Base-by-base conservation (phyloP, 2,113 vertebrate species). In the Tapirus terrestris region DNA sequence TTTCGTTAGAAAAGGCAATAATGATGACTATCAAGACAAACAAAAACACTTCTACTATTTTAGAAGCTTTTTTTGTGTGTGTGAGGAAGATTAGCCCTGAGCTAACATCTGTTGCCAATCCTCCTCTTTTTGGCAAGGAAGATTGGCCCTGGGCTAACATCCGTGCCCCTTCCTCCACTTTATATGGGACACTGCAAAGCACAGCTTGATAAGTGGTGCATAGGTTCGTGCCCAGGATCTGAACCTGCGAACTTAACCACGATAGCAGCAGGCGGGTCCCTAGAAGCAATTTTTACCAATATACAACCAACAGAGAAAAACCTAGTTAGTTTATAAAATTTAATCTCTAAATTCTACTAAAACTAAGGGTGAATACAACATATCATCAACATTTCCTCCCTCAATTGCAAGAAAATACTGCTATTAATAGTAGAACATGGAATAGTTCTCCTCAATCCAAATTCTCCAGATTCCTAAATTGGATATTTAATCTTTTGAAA, bases 331-430 rank as follows among this genome's bases (percentile, higher is more conserved):
- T 5, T 53, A 79, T 73, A 90, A 96, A 80, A 39, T 67, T 82
- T 39, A 67, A 14, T 91, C 6, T 27, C 33, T 61, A 53, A 96
- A 56, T 75, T 95, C 20, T 39, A 68, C 23, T 92, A 97, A 92
- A 70, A 89, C 0, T 72, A n/a, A 11, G 87, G 43, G 7, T 89
- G 39, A 89, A 97, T 76, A 48, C 80, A 85, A 65, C 45, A 82
- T 93, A 65, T 20, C 95, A 58, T 75, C 36, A 68, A 36, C 11
- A 63, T 91, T 97, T 97, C 31, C 20, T 86, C 51, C 76, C 82
- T 96, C 3, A 80, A 29, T 14, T 73, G 58, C 21, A 81, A 83
- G 39, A 72, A 97, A 94, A 96, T 77, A 23, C 77, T 65, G 33
- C 25, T 97, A 91, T 67, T 93, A 96, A 53, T 90, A 36, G 63